Percentiles rank a stretch among this genome's conserved stretches.
Evolutionary conservation across 2,113 vertebrate species (phyloP).

Genomic region (Dasypus novemcinctus): DNA sequence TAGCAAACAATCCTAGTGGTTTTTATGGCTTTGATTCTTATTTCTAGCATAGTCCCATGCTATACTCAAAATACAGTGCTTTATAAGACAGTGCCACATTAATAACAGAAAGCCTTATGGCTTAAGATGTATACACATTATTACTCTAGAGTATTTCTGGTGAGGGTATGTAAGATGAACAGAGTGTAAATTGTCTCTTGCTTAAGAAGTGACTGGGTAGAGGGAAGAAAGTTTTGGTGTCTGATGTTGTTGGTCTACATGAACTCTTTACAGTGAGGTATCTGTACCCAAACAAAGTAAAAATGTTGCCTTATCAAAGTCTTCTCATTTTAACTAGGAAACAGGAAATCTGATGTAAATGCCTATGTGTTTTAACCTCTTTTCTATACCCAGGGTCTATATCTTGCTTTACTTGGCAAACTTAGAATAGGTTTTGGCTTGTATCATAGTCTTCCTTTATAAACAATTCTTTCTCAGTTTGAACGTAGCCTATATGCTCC

Average conservation of each 20-base stretch:
- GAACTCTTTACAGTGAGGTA: background rate
- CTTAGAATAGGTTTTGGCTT: slow-evolving; percentile 3
- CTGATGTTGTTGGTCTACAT: background rate
- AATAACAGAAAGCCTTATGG: background rate
- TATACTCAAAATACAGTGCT: background rate
- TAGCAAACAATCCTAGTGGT: background rate
- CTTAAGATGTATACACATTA: background rate
- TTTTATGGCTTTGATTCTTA: background rate
- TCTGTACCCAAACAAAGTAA: background rate
- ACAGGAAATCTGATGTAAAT: background rate
- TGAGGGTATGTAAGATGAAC: background rate
- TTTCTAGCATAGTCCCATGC: background rate
- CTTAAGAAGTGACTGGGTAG: background rate
- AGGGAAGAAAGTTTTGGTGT: background rate
- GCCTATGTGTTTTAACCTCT: background rate
- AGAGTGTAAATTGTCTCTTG: background rate
- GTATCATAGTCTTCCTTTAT: background rate
- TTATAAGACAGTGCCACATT: background rate
- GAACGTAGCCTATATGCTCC: background rate
- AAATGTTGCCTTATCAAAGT: background rate
- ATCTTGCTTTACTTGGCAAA: background rate
- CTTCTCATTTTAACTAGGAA: background rate
- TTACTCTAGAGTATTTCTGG: background rate
- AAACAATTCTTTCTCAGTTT: background rate
- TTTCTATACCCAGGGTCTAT: background rate